Evolutionary conservation across 2,113 vertebrate species (phyloP).

Genomic region (Serinus canaria): DNA sequence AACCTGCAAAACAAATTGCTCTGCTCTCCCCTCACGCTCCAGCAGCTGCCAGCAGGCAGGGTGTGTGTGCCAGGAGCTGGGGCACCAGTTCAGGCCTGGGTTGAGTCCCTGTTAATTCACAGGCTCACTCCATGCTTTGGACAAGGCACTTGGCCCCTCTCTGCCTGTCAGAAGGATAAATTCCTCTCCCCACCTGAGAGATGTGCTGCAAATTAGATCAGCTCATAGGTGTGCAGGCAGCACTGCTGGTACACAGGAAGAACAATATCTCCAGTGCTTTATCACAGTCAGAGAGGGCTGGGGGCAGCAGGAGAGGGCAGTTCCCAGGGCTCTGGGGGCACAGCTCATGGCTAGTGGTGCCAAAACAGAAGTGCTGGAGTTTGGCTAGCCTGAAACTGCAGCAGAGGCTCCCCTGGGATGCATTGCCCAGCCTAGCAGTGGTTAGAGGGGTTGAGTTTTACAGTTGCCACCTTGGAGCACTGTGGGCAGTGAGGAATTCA

Average conservation of each 20-base stretch:
- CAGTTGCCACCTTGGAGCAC: background rate
- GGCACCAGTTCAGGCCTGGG: background rate
- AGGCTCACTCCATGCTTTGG: background rate
- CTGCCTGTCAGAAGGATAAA: constrained; percentile 34
- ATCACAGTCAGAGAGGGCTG: background rate
- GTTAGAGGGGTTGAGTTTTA: background rate
- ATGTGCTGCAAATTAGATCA: background rate
- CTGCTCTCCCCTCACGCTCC: background rate
- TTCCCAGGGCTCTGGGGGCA: background rate
- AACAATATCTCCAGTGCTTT: background rate
- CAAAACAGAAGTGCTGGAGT: background rate
- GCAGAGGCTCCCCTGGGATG: background rate
- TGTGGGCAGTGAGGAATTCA: background rate
- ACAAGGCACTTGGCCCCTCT: background rate
- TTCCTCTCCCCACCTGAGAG: background rate
- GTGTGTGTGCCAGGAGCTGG: background rate
- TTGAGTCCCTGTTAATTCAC: background rate
- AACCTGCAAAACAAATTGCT: background rate
- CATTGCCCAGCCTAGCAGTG: rapidly evolving
- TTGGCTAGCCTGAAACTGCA: background rate
- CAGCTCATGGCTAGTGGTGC: background rate
- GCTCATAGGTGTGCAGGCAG: background rate
- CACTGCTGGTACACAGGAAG: background rate
- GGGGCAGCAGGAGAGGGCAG: background rate
- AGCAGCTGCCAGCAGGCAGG: constrained; percentile 15